Percentiles rank a stretch among this genome's conserved stretches.
phyloP scores from a whole-genome alignment of 1,140 invertebrate genomes.

The Carposina sasakii region DNA sequence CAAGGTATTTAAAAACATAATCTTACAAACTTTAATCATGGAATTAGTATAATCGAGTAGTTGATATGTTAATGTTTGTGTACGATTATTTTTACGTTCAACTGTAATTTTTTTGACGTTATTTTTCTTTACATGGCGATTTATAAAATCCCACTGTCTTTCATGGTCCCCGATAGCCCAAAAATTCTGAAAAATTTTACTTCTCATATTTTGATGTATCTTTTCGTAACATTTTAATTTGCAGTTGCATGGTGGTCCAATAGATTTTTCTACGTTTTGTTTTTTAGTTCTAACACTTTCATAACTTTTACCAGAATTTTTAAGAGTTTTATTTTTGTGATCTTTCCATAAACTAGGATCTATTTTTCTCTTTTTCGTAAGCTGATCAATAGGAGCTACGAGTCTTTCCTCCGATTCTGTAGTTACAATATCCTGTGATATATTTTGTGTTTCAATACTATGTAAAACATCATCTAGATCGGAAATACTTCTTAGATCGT shows the following conservation, averaged over 20 bases:
- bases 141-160: slow-evolving; percentile 22
- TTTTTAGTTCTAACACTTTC: slow-evolving; percentile 16
- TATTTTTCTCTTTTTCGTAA: slow-evolving; percentile 16
- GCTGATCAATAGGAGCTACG: too few species aligned
- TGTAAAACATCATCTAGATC: too few species aligned
- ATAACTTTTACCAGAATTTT: slow-evolving; percentile 21
- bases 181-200: slow-evolving; percentile 20
- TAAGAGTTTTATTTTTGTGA: slow-evolving; percentile 18
- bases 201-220: slow-evolving; percentile 3
- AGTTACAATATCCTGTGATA: too few species aligned
- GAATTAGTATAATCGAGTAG: slow-evolving; percentile 9
- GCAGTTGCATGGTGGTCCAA: slow-evolving; percentile 20
- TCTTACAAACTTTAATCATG: slow-evolving; percentile 16
- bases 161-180: slow-evolving; percentile 17
- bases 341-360: slow-evolving; percentile 16
- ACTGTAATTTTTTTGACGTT: slow-evolving; percentile 22
- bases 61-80: slow-evolving; percentile 22
- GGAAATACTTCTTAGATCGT: too few species aligned
- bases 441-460: too few species aligned
- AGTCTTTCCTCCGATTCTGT: too few species aligned
- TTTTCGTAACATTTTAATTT: slow-evolving; percentile 20
- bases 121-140: slow-evolving; percentile 12
- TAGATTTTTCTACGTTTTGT: slow-evolving; percentile 12
- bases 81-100: slow-evolving; percentile 25
- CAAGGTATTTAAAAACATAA: slow-evolving; percentile 24